Percentiles rank a stretch among this genome's conserved stretches.
phyloP scores from a whole-genome alignment of 1,140 invertebrate species.

The Batillaria attramentaria region DNA sequence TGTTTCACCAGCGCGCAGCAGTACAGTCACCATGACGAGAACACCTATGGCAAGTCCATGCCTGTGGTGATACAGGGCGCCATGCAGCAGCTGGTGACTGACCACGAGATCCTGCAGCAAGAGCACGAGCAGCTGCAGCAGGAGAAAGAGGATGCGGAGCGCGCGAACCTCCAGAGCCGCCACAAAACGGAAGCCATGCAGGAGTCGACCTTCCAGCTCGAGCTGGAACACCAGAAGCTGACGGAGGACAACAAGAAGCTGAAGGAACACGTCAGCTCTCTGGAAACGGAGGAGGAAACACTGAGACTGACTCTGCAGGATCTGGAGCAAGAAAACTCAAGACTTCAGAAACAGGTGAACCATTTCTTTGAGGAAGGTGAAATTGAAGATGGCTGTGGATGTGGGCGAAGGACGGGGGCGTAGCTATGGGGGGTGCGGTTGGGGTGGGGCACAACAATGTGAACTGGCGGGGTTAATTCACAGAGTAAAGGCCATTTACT shows the following conservation, averaged over 20 bases:
- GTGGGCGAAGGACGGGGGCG: too few species aligned
- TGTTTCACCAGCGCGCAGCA: constrained; percentile 1
- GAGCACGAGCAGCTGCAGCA: constrained; percentile 9
- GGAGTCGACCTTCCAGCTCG: constrained; percentile 1
- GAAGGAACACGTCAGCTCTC: constrained; percentile 33
- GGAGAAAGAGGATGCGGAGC: background rate
- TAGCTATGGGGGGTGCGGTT: background rate
- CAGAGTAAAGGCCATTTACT: too few species aligned
- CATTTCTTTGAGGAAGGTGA: too few species aligned
- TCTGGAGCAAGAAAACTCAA: constrained; percentile 25
- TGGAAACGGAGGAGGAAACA: constrained; percentile 31
- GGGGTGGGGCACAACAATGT: too few species aligned
- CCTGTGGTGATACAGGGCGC: constrained; percentile 14
- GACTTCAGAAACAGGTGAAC: constrained; percentile 29
- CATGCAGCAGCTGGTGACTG: constrained; percentile 18
- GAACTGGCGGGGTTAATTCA: too few species aligned
- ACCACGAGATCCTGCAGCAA: constrained; percentile 29
- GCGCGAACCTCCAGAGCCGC: background rate
- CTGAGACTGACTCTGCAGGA: constrained; percentile 27
- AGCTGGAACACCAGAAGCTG: constrained; percentile 17
- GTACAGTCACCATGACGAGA: background rate
- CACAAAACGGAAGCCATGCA: background rate
- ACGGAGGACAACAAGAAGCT: constrained; percentile 24
- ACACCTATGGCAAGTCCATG: background rate
- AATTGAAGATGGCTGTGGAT: too few species aligned